Evolutionary conservation across 2,797 vertebrate species (phyloP).

Genomic region (Phyllotis vaccarum): DNA sequence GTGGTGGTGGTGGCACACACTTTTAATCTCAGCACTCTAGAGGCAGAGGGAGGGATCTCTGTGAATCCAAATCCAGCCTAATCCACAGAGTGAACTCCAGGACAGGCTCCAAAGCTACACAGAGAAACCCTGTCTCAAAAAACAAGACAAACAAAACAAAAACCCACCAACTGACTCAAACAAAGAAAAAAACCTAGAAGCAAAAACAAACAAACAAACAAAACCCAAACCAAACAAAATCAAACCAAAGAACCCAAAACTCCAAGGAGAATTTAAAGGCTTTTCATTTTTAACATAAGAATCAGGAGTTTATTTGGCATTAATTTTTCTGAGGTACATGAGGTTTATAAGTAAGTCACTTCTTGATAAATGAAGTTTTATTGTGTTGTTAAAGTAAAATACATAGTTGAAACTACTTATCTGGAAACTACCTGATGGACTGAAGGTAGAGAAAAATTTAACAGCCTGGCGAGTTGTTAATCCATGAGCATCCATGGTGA

Average conservation of each 20-base stretch:
- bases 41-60: not conserved
- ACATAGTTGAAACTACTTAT: slow-evolving; percentile 31
- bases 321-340: not conserved
- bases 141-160: not conserved
- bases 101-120: not conserved
- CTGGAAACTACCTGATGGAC: not conserved
- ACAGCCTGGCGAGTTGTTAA: slow-evolving; percentile 39
- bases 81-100: not conserved
- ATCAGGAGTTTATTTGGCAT: slow-evolving; percentile 40
- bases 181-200: too few species aligned
- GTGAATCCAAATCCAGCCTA: not conserved
- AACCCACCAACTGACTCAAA: too few species aligned
- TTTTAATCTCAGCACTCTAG: not conserved
- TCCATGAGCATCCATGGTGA: not conserved
- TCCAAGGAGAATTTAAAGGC: not conserved
- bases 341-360: slow-evolving; percentile 48
- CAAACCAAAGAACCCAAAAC: not conserved
- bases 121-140: not conserved
- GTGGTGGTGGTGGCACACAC: not conserved
- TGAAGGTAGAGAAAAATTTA: slow-evolving; percentile 42
- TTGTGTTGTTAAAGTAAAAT: slow-evolving; percentile 66
- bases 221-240: not conserved
- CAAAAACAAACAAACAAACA: too few species aligned
- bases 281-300: slow-evolving; percentile 54
- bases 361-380: slow-evolving; percentile 53